Percentiles rank a stretch among this genome's conserved stretches.
These are phyloP conservation scores for Amphiprion percula DNA, from an alignment of 2,113 vertebrate species.

Conservation along the genomic window DNA sequence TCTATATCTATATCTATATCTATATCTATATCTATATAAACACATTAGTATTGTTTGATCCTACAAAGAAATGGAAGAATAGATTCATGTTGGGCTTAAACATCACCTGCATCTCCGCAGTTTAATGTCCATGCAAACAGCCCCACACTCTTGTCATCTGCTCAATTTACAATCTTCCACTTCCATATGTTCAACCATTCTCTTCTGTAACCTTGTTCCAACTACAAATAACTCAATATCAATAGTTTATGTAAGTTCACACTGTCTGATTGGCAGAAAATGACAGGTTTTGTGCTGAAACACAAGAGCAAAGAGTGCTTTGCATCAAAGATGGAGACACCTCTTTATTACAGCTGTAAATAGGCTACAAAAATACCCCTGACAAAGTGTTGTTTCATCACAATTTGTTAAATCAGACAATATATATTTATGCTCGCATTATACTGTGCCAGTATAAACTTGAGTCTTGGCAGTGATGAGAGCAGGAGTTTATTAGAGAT, in stretches of 20 bases:
- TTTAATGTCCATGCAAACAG: too few relatives aligned
- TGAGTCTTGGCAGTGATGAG: constrained; percentile 26
- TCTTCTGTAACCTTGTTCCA: neutral
- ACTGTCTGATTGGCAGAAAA: too few relatives aligned
- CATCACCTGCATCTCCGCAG: too few relatives aligned
- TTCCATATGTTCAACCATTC: neutral
- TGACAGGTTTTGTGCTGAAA: neutral
- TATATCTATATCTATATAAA: too few relatives aligned
- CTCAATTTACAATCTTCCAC: too few relatives aligned
- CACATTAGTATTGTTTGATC: too few relatives aligned
- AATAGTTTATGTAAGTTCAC: too few relatives aligned
- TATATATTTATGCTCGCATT: constrained; percentile 1
- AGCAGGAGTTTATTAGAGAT: constrained; percentile 42
- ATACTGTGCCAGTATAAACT: constrained; percentile 1
- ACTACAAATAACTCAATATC: too few relatives aligned
- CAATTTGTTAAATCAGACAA: constrained; percentile 4
- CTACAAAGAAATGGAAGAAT: too few relatives aligned
- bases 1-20: too few relatives aligned
- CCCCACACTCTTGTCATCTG: too few relatives aligned
- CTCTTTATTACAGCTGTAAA: neutral
- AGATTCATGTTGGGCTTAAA: too few relatives aligned
- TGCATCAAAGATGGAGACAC: constrained; percentile 6
- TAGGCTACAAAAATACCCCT: constrained; percentile 1
- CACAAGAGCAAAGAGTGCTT: neutral
- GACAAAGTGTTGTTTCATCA: constrained; percentile 10